Percentiles rank a stretch among this genome's conserved stretches.
Evolutionary conservation across 2,797 vertebrate genomes (phyloP).

Genomic region (Pantherophis vulpinus): DNA sequence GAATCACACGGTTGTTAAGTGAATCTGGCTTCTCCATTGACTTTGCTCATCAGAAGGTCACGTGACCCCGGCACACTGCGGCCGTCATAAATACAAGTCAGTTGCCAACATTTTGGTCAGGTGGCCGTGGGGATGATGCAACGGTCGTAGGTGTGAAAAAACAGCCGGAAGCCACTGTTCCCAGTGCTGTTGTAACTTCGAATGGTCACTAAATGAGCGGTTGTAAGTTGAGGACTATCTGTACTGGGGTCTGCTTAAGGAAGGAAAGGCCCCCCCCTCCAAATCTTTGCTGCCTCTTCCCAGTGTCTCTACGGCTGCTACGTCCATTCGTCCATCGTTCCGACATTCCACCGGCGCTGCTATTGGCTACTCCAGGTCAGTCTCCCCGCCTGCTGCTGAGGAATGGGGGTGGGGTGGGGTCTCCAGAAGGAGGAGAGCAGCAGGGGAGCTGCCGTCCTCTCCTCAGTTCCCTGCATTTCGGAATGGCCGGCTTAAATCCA

Average conservation of each 20-base stretch:
- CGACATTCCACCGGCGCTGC: constrained; percentile 92
- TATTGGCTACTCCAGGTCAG: constrained; percentile 91
- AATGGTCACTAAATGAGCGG: not conserved
- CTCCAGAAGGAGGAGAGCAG: not conserved
- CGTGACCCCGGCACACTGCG: too few species aligned
- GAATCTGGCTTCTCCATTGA: too few species aligned
- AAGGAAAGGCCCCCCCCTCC: not conserved
- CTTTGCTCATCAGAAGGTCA: too few species aligned
- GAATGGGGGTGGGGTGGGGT: not conserved
- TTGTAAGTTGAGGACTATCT: not conserved
- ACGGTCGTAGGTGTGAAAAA: not conserved
- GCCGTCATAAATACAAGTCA: too few species aligned
- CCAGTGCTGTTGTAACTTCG: not conserved
- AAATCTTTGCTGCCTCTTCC: constrained; percentile 6
- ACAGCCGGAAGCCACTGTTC: too few species aligned
- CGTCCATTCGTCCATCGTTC: constrained; percentile 90
- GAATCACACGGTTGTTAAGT: too few species aligned
- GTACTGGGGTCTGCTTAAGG: not conserved
- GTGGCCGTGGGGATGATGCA: not conserved
- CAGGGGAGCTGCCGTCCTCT: not conserved
- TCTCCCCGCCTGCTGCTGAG: not conserved
- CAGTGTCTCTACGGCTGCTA: constrained; percentile 93
- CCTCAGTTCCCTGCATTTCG: not conserved
- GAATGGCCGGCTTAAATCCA: not conserved
- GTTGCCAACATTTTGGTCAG: too few species aligned